phyloP scores from a whole-genome alignment of 37 sponge, comb jelly and placozoan species.

The Hexactinellida sp. region DNA sequence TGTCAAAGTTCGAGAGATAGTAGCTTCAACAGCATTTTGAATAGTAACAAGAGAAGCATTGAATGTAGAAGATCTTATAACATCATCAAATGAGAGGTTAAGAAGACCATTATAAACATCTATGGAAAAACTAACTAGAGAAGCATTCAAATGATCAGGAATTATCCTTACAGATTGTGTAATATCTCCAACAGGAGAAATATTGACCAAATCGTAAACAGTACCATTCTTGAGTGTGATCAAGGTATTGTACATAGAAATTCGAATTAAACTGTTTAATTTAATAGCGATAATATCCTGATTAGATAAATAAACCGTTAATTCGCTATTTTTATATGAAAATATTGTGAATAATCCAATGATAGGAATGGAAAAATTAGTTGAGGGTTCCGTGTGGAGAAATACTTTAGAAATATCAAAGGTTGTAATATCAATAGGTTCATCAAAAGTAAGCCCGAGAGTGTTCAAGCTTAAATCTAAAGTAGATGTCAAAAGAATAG shows the following conservation, averaged over 20 bases:
- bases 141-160: conserved; percentile 25
- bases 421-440: neutral
- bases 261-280: neutral
- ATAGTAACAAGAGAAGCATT: conserved; percentile 36
- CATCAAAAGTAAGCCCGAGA: neutral
- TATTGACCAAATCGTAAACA: neutral
- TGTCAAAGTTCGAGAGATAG: conserved; percentile 34
- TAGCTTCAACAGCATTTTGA: conserved; percentile 33
- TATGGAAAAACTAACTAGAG: conserved; percentile 36
- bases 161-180: conserved; percentile 17
- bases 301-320: neutral
- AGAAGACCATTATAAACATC: conserved; percentile 63
- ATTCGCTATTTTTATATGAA: neutral
- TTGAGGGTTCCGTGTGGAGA: neutral
- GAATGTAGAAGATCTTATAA: conserved; percentile 46
- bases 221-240: neutral
- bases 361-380: neutral
- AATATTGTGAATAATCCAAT: neutral
- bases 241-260: conserved; percentile 14
- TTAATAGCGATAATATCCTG: conserved; percentile 21
- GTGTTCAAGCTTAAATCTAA: neutral
- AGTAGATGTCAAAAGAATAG: conserved; percentile 41
- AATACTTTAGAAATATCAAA: conserved; percentile 2
- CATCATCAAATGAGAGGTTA: conserved; percentile 62
- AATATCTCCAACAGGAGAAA: neutral